A percentile compares a stretch with the other conserved stretches of the same genome.
Conservation (phyloP, 2,797 vertebrate genomes). For the Sparidentex hasta region DNA sequence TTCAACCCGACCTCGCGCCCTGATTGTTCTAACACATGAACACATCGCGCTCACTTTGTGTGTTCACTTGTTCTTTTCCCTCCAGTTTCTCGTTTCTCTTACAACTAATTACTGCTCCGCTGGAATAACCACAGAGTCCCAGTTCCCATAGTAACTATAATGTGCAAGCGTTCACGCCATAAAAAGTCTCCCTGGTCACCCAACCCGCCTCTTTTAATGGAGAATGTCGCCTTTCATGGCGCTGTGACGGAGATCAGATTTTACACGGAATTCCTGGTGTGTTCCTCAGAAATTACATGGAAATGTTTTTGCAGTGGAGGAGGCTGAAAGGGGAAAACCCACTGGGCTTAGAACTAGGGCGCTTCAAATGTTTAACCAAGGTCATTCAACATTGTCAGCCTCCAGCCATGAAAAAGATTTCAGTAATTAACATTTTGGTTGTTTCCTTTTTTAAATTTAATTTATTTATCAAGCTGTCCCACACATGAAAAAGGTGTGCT, state of each 20-base stretch:
- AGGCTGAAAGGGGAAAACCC: constrained; percentile 57
- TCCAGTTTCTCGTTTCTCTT: constrained; percentile 39
- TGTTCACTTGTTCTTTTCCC: constrained; percentile 22
- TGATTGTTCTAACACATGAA: constrained; percentile 59
- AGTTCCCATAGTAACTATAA: constrained; percentile 81
- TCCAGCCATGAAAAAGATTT: no score
- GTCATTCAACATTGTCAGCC: constrained; percentile 29
- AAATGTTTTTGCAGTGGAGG: constrained; percentile 71
- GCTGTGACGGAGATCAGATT: constrained; percentile 66
- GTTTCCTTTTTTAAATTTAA: neutral
- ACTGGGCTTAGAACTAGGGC: constrained; percentile 19
- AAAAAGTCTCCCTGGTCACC: constrained; percentile 66
- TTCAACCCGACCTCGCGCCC: constrained; percentile 31
- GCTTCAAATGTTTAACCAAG: constrained; percentile 11
- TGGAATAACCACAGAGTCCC: constrained; percentile 61
- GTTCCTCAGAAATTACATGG: constrained; percentile 71
- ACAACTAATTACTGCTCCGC: constrained; percentile 67
- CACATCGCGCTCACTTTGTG: constrained; percentile 16
- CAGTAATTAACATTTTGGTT: neutral
- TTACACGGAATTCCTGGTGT: constrained; percentile 58
- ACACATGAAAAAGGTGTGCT: neutral
- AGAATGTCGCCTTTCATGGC: constrained; percentile 53
- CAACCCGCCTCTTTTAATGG: constrained; percentile 71
- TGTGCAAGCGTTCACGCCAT: constrained; percentile 62
- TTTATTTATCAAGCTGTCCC: constrained; percentile 12